Conservation (phyloP, 2,888 invertebrate genomes). For the Cyclophora punctaria region DNA sequence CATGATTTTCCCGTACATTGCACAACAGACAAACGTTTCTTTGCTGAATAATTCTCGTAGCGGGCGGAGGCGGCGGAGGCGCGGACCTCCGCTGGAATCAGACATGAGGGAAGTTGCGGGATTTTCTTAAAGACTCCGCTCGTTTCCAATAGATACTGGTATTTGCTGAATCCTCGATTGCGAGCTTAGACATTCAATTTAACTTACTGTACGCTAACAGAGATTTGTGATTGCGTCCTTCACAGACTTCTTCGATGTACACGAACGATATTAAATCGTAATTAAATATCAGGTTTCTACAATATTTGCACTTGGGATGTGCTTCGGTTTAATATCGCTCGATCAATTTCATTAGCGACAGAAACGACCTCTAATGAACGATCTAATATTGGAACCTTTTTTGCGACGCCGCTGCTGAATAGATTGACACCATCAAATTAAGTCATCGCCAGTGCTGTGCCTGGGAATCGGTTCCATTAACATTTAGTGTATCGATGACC, state of each 20-base stretch:
- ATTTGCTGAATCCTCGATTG: constrained; percentile 60
- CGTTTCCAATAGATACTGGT: constrained; percentile 55
- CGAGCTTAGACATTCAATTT: constrained; percentile 65
- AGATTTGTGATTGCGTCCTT: constrained; percentile 46
- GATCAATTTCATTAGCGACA: background rate
- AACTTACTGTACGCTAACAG: constrained; percentile 53
- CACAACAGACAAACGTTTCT: constrained; percentile 2
- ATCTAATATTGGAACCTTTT: constrained; percentile 1
- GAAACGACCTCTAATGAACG: background rate
- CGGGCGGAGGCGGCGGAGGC: constrained; percentile 1
- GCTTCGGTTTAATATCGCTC: too few relatives aligned
- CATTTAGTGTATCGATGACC: constrained; percentile 7
- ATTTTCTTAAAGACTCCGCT: constrained; percentile 54
- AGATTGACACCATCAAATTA: constrained; percentile 7
- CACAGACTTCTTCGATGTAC: constrained; percentile 19
- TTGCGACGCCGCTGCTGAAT: background rate
- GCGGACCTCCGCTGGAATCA: constrained; percentile 15
- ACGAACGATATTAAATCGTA: too few relatives aligned
- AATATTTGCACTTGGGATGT: too few relatives aligned
- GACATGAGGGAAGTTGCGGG: constrained; percentile 42
- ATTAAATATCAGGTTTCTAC: too few relatives aligned
- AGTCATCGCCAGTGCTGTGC: constrained; percentile 2
- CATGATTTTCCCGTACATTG: background rate
- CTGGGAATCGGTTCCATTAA: constrained; percentile 10
- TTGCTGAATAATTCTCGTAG: constrained; percentile 18